phyloP scores from a whole-genome alignment of 2,113 vertebrate genomes.

The Gambusia holbrooki region DNA sequence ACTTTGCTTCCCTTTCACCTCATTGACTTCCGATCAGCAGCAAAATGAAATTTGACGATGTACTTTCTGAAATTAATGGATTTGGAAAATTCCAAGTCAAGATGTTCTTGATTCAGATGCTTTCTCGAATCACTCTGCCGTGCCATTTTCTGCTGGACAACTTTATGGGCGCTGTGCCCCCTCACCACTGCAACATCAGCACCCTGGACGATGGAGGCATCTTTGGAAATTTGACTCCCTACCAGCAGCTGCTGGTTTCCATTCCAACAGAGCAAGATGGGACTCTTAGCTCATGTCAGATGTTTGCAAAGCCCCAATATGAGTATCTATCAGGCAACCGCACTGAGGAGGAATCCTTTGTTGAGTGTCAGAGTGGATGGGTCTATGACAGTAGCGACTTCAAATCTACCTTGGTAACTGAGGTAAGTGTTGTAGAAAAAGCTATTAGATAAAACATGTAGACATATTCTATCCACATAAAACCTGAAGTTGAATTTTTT shows the following conservation, averaged over 20 bases:
- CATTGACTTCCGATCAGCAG: background rate
- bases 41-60: conserved; percentile 72
- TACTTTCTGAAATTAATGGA: conserved; percentile 69
- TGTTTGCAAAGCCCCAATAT: conserved; percentile 81
- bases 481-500: no score
- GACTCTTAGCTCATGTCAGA: conserved; percentile 83
- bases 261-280: conserved; percentile 81
- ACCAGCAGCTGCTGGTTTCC: conserved; percentile 76
- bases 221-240: conserved; percentile 80
- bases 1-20: background rate
- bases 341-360: conserved; percentile 42
- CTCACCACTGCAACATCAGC: conserved; percentile 85
- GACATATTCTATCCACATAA: background rate
- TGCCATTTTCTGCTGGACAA: conserved; percentile 89
- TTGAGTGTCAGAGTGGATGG: conserved; percentile 87
- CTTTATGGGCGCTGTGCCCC: conserved; percentile 86
- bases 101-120: conserved; percentile 59
- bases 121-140: conserved; percentile 84
- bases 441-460: background rate
- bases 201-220: conserved; percentile 51
- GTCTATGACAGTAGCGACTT: conserved; percentile 86
- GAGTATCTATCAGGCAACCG: conserved; percentile 78
- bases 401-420: conserved; percentile 86
- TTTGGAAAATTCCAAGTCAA: conserved; percentile 72
- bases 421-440: conserved; percentile 80